Evolutionary conservation across 1,140 invertebrate species (phyloP).

Genomic region (Zaprionus ornatus): DNA sequence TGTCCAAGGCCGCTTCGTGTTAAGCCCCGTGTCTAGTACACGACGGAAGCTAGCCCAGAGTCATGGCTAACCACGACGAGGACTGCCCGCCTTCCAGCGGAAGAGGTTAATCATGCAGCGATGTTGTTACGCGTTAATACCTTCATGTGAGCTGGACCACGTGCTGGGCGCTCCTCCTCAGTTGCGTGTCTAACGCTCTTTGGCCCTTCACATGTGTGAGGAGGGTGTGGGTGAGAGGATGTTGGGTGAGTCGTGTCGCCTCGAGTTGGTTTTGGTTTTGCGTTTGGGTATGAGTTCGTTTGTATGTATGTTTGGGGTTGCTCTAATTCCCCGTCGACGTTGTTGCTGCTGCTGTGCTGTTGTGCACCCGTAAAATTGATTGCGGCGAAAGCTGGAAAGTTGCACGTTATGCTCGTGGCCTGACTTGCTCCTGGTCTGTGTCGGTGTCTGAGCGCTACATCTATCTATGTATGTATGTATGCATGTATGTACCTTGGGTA

Average conservation of each 20-base stretch:
- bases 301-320: constrained; percentile 55
- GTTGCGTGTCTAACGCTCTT: constrained; percentile 70
- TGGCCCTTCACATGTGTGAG: constrained; percentile 35
- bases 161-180: constrained; percentile 56
- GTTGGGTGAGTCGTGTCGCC: constrained; percentile 34
- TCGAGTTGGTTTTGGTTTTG: constrained; percentile 12
- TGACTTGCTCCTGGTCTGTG: constrained; percentile 69
- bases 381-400: constrained; percentile 83
- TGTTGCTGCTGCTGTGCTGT: constrained; percentile 47
- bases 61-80: constrained; percentile 41
- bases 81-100: constrained; percentile 36
- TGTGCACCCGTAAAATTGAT: constrained; percentile 82
- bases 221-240: constrained; percentile 11
- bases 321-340: constrained; percentile 59
- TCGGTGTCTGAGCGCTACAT: constrained; percentile 16
- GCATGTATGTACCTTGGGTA: constrained; percentile 13
- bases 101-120: constrained; percentile 81
- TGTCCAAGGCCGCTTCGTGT: constrained; percentile 6
- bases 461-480: constrained; percentile 39
- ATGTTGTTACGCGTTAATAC: constrained; percentile 83
- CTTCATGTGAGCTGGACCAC: constrained; percentile 84
- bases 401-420: constrained; percentile 82
- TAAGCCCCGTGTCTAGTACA: constrained; percentile 38
- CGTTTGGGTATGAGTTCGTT: constrained; percentile 12
- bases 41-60: constrained; percentile 46